These are phyloP conservation scores for Hirudo medicinalis DNA, from an alignment of 1,140 invertebrate genomes.

Conservation along the genomic window DNA sequence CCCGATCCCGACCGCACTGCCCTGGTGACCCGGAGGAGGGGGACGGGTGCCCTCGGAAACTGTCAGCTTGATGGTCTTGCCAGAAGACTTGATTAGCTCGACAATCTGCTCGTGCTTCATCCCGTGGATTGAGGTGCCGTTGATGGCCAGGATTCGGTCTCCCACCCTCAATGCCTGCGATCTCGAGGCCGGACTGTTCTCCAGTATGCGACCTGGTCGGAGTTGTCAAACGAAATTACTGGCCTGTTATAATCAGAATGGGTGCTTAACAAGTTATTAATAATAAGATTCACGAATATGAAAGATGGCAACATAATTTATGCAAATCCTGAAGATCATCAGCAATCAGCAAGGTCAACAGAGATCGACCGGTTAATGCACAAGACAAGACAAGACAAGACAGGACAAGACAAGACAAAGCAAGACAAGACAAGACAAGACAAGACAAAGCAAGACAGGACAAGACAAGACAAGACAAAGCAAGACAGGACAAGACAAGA, in stretches of 20 bases:
- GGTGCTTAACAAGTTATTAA: too few species aligned
- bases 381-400: background rate
- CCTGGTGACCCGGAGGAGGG: conserved; percentile 28
- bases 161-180: conserved; percentile 79
- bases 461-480: background rate
- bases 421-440: background rate
- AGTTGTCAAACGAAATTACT: too few species aligned
- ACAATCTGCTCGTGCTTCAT: conserved; percentile 92
- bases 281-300: too few species aligned
- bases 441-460: too few species aligned
- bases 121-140: conserved; percentile 70
- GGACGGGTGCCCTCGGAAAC: conserved; percentile 44
- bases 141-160: conserved; percentile 87
- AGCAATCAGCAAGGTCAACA: too few species aligned
- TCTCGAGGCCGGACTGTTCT: conserved; percentile 82
- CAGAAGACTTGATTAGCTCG: conserved; percentile 79
- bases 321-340: too few species aligned
- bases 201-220: conserved; percentile 76
- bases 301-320: too few species aligned
- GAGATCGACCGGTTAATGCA: too few species aligned
- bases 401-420: too few species aligned
- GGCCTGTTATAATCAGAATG: too few species aligned
- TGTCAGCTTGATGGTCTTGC: conserved; percentile 73
- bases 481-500: too few species aligned
- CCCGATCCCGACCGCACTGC: background rate